Conservation (phyloP, 2,888 invertebrate species). For the Rhimphoctona megacephalus region DNA sequence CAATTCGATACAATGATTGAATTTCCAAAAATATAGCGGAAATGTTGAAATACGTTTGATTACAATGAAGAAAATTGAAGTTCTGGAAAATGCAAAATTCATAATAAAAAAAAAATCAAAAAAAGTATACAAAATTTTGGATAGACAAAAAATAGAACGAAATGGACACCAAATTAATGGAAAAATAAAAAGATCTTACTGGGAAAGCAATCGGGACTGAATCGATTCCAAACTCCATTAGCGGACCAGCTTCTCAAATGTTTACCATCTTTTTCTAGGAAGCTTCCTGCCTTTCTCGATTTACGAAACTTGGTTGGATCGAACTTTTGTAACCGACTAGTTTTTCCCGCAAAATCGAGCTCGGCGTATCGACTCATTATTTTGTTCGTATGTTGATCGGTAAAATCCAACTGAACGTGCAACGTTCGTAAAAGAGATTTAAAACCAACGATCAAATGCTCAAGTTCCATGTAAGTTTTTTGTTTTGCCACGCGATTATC, state of each 20-base stretch:
- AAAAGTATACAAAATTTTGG: not conserved
- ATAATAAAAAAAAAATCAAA: not conserved
- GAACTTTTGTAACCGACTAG: slow-evolving; percentile 57
- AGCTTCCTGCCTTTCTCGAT: slow-evolving; percentile 21
- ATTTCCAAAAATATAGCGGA: not conserved
- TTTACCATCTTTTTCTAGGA: not conserved
- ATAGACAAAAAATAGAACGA: not conserved
- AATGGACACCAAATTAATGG: not conserved
- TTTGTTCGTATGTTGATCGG: slow-evolving; percentile 40
- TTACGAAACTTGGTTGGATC: slow-evolving; percentile 60
- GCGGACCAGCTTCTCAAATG: slow-evolving; percentile 68
- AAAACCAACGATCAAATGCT: slow-evolving; percentile 60
- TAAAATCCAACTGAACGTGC: slow-evolving; percentile 43
- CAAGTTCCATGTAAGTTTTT: slow-evolving; percentile 49
- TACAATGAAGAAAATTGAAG: not conserved
- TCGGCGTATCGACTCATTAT: slow-evolving; percentile 68
- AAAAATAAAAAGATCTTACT: slow-evolving; percentile 70
- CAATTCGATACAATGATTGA: not conserved
- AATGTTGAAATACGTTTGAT: not conserved
- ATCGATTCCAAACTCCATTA: slow-evolving; percentile 80
- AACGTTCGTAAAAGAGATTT: slow-evolving; percentile 65
- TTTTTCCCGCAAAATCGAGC: slow-evolving; percentile 69
- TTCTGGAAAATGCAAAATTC: not conserved
- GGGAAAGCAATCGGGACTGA: slow-evolving; percentile 71
- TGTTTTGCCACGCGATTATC: slow-evolving; percentile 33